These are phyloP conservation scores for Puntigrus tetrazona DNA, from an alignment of 2,113 vertebrate genomes.

Conservation along the genomic window DNA sequence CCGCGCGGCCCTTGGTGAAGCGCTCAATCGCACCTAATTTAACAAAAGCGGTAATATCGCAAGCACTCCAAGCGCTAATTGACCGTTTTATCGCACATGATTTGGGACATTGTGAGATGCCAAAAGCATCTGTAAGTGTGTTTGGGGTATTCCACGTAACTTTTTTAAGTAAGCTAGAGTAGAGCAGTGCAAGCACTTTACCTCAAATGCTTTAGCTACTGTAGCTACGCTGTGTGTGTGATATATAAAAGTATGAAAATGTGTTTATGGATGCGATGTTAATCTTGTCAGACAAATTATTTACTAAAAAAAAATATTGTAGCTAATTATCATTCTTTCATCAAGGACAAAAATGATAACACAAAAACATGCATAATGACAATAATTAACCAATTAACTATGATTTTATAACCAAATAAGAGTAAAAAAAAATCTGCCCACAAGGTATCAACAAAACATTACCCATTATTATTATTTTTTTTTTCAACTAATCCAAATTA, in stretches of 20 bases:
- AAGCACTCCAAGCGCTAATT: not conserved
- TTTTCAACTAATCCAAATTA: no score
- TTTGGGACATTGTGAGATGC: not conserved
- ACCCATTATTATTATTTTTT: no score
- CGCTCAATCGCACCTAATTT: constrained; percentile 13
- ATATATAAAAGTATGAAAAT: not conserved
- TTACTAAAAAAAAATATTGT: no score
- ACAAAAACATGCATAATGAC: not conserved
- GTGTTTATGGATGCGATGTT: not conserved
- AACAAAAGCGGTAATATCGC: not conserved
- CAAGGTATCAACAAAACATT: not conserved
- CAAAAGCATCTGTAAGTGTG: not conserved
- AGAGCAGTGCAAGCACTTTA: not conserved
- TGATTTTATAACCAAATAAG: not conserved
- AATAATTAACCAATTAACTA: not conserved
- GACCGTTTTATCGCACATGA: not conserved
- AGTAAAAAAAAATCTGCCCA: no score
- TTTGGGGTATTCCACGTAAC: not conserved
- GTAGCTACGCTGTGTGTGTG: no score
- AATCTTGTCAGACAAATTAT: not conserved
- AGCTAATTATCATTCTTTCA: not conserved
- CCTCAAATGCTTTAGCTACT: not conserved
- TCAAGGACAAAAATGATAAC: not conserved
- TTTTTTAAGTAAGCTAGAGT: not conserved
- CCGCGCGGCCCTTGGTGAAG: not conserved